These are phyloP conservation scores for Eonycteris spelaea DNA, from an alignment of 2,113 vertebrate species.

Conservation along the genomic window DNA sequence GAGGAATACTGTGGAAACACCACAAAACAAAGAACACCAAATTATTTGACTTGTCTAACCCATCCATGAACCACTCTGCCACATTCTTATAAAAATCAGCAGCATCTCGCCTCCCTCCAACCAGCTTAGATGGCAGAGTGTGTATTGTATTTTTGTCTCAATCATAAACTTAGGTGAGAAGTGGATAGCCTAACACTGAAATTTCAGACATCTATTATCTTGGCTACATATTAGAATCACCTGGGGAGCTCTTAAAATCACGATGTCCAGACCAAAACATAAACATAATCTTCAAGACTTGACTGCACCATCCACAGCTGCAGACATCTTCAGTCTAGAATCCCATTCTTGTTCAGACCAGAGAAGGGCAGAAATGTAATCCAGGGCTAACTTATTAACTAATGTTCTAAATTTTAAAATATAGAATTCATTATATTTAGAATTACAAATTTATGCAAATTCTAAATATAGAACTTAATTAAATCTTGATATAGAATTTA, in stretches of 20 bases:
- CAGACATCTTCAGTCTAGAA: neutral
- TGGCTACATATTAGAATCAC: neutral
- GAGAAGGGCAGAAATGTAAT: neutral
- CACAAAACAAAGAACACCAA: neutral
- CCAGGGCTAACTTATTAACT: neutral
- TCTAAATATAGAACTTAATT: conserved; percentile 44
- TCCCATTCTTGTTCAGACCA: neutral
- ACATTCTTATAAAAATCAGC: neutral
- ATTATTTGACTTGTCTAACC: neutral
- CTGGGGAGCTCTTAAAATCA: neutral
- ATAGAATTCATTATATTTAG: neutral
- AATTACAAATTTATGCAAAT: neutral
- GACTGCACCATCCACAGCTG: fast-evolving
- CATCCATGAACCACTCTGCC: neutral
- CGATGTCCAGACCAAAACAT: neutral
- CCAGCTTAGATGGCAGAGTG: neutral
- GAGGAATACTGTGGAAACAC: neutral
- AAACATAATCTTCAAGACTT: too few species aligned
- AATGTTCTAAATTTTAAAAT: neutral
- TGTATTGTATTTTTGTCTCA: neutral
- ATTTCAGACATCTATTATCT: neutral
- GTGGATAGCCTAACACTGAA: neutral
- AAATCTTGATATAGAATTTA: conserved; percentile 14
- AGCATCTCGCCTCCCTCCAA: neutral
- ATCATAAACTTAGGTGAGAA: neutral